Percentiles rank a stretch among this genome's conserved stretches.
Evolutionary conservation across 2,888 invertebrate genomes (phyloP).

Genomic region (Pheosia tremula): DNA sequence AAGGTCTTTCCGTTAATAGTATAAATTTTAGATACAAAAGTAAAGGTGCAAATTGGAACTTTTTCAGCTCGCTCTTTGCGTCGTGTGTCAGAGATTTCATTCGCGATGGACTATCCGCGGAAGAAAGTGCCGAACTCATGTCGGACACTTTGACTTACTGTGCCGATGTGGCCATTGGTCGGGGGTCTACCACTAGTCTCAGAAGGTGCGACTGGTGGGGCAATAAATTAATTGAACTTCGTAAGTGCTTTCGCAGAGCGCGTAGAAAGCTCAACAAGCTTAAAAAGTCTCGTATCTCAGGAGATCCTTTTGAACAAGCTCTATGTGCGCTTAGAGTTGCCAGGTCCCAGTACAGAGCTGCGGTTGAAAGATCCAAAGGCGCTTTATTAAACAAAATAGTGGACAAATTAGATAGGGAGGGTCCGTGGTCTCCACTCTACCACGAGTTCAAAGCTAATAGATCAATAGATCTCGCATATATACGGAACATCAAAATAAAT

Average conservation of each 20-base stretch:
- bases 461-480: too few relatives aligned
- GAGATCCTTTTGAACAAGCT: not conserved
- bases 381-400: not conserved
- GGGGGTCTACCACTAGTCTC: not conserved
- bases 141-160: constrained; percentile 4
- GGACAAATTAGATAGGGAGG: not conserved
- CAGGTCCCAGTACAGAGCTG: not conserved
- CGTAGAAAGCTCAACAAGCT: not conserved
- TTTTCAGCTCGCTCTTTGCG: constrained; percentile 10
- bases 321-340: not conserved
- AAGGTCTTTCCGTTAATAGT: not conserved
- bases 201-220: not conserved
- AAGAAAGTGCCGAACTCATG: constrained; percentile 48
- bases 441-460: not conserved
- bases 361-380: not conserved
- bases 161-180: not conserved
- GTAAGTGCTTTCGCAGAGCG: not conserved
- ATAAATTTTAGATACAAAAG: not conserved
- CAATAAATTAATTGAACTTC: not conserved
- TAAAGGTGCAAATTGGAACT: not conserved
- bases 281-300: not conserved
- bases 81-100: not conserved
- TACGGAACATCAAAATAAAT: too few relatives aligned
- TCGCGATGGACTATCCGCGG: not conserved
- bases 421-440: not conserved